Percentiles rank a stretch among this genome's conserved stretches.
Conservation (phyloP, 2,888 invertebrate species). For the Caenorhabditis zanzibari region DNA sequence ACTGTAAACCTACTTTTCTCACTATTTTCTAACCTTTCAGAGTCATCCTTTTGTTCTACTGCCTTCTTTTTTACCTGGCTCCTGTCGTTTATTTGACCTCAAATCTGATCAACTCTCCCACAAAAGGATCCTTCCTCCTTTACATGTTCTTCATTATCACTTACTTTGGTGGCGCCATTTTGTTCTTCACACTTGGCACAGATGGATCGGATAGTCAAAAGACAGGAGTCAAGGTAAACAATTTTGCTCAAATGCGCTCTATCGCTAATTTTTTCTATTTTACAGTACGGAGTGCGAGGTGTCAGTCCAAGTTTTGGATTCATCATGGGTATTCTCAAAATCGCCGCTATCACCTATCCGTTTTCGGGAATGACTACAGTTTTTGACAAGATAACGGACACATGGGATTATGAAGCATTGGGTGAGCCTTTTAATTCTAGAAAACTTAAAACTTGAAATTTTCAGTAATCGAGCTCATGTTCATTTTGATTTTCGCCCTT, state of each 20-base stretch:
- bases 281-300: slow-evolving; percentile 11
- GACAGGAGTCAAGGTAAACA: neutral
- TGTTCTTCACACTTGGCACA: neutral
- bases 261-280: neutral
- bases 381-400: neutral
- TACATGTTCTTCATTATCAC: slow-evolving; percentile 28
- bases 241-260: no score
- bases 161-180: neutral
- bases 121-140: slow-evolving; percentile 38
- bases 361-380: neutral
- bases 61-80: slow-evolving; percentile 3
- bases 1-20: no score
- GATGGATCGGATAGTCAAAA: neutral
- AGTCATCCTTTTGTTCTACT: slow-evolving; percentile 32
- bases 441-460: neutral
- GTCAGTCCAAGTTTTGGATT: slow-evolving; percentile 21
- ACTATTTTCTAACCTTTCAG: slow-evolving; percentile 8
- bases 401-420: slow-evolving; percentile 20
- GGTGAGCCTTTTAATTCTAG: slow-evolving; percentile 1
- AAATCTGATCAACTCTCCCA: slow-evolving; percentile 18
- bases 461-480: slow-evolving; percentile 26
- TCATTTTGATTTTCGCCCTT: neutral
- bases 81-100: slow-evolving; percentile 28
- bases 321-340: slow-evolving; percentile 7
- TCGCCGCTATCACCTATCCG: slow-evolving; percentile 3